Conservation (phyloP, 2,888 invertebrate species). For the Phengaris arion region DNA sequence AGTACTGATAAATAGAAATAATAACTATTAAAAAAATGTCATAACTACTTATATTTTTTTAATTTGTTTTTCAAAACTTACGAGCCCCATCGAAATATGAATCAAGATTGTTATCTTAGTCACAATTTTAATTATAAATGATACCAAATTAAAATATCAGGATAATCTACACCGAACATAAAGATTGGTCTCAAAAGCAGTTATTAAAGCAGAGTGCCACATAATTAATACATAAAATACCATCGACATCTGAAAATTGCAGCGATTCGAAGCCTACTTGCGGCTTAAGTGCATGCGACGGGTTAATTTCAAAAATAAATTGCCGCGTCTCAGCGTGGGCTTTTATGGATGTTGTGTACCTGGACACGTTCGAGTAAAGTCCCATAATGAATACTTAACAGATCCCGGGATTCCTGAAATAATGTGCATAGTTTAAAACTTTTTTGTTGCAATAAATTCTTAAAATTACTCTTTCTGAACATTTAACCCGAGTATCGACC, state of each 20-base stretch:
- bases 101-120: not conserved
- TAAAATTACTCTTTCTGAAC: not conserved
- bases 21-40: too few relatives aligned
- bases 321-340: constrained; percentile 57
- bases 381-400: constrained; percentile 63
- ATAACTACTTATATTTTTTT: too few relatives aligned
- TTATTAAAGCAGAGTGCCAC: constrained; percentile 31
- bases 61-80: too few relatives aligned
- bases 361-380: constrained; percentile 40
- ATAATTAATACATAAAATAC: constrained; percentile 49
- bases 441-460: not conserved
- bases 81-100: not conserved
- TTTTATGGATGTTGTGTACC: constrained; percentile 59
- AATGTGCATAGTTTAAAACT: constrained; percentile 57
- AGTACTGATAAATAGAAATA: too few relatives aligned
- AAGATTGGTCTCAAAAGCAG: constrained; percentile 36
- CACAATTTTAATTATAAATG: constrained; percentile 17
- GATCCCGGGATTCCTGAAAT: constrained; percentile 60
- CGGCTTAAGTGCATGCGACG: constrained; percentile 67
- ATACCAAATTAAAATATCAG: constrained; percentile 18
- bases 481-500: not conserved
- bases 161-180: constrained; percentile 29
- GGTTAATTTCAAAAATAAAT: constrained; percentile 76
- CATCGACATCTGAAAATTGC: constrained; percentile 50
- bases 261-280: constrained; percentile 51